Evolutionary conservation across 2,797 vertebrate species (phyloP).

Genomic region (Chromis chromis): DNA sequence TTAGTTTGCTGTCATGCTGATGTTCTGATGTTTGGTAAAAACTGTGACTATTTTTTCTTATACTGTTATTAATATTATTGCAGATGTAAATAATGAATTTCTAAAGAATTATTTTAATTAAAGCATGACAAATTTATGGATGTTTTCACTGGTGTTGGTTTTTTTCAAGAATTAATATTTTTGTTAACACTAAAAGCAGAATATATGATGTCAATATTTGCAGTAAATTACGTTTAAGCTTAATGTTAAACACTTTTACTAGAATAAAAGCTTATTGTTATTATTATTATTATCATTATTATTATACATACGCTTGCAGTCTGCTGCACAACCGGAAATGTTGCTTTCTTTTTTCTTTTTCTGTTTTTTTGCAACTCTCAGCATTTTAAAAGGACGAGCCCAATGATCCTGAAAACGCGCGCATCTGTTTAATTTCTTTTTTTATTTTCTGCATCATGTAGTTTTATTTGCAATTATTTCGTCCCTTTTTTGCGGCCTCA

Average conservation of each 20-base stretch:
- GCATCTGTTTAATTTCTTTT: constrained; percentile 95
- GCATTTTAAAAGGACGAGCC: constrained; percentile 87
- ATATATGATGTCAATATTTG: no score
- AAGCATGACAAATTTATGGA: constrained; percentile 86
- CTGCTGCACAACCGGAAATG: constrained; percentile 34
- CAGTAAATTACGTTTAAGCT: no score
- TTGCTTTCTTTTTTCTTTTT: constrained; percentile 57
- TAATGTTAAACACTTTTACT: no score
- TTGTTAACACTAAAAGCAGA: no score
- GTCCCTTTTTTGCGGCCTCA: constrained; percentile 83
- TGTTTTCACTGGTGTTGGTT: constrained; percentile 34
- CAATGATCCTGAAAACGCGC: constrained; percentile 93
- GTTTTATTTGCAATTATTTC: constrained; percentile 94
- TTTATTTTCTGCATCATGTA: constrained; percentile 96
- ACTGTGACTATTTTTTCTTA: constrained; percentile 86
- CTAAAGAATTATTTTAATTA: constrained; percentile 92
- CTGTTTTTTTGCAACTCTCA: constrained; percentile 72
- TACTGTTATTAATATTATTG: constrained; percentile 86
- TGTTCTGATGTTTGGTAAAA: constrained; percentile 83
- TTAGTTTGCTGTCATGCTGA: constrained; percentile 82
- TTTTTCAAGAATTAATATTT: constrained; percentile 2
- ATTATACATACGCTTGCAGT: background rate
- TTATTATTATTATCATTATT: constrained; percentile 18
- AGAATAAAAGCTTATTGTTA: constrained; percentile 2
- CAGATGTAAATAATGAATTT: constrained; percentile 88